Conservation (phyloP, 1,140 invertebrate genomes). For the Drosophila melanogaster region Release_6_plus_ISO1_MT NT_037436.4:195501-196000, state of each 20-base stretch:
- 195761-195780: slow-evolving; percentile 74
- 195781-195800: slow-evolving; percentile 54
- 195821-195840: slow-evolving; percentile 70
- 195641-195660: slow-evolving; percentile 33
- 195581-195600: slow-evolving; percentile 73
- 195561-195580: slow-evolving; percentile 84
- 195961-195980: slow-evolving; percentile 69
- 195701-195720: slow-evolving; percentile 52
- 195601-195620: slow-evolving; percentile 71
- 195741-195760: slow-evolving; percentile 78
- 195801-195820: slow-evolving; percentile 31
- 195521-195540: slow-evolving; percentile 54
- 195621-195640: slow-evolving; percentile 28
- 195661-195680: slow-evolving; percentile 26
- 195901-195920: slow-evolving; percentile 23
- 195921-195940: slow-evolving; percentile 28
- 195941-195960: slow-evolving; percentile 56
- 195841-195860: slow-evolving; percentile 66
- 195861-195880: slow-evolving; percentile 75
- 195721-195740: slow-evolving; percentile 58
- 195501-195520: slow-evolving; percentile 85
- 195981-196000: slow-evolving; percentile 79
- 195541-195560: slow-evolving; percentile 64
- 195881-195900: slow-evolving; percentile 50
- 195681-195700: slow-evolving; percentile 68